Evolutionary conservation across 2,888 invertebrate genomes (phyloP), one percentile per base, ranked within the genome.

Genomic region (Masnerella sp.): DNA sequence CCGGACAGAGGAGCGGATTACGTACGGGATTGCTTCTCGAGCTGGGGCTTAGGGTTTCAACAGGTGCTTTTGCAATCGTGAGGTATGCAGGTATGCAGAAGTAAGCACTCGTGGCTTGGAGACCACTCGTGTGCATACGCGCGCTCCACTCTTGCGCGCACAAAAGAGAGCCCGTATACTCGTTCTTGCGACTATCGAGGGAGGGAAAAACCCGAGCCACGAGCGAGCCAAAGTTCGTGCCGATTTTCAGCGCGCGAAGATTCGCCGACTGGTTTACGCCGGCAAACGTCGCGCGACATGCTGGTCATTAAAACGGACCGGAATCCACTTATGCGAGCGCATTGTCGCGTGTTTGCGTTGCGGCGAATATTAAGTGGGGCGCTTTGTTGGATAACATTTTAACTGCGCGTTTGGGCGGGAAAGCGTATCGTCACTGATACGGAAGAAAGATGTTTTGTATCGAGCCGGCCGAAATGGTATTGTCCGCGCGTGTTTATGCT

Each of bases 21-120:
- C n/a, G 74, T 52, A 25, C 34, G 20, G 52, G 58, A 69, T 61
- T 38, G 64, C 64, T 58, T 68, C 64, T 64, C 64, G 52, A 74
- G 68, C 11, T 40, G 52, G 49, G 75, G 59, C 70, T 69, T 67
- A 58, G 77, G 77, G 81, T 82, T 83, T 85, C 86, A 85, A 86
- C 86, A 86, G 86, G 86, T 85, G 85, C 83, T 83, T 80, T 80
- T 77, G 81, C 77, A 78, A 74, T 78, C 69, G 77, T 78, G 75
- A 77, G 81, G 81, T 79, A 84, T 83, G 84, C 83, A 85, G 83
- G 85, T 84, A 84, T 81, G 80, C 77, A 80, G 79, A 81, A 83
- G 81, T 77, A 82, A 84, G 82, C 81, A 83, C 81, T 82, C 77
- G 68, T 81, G 76, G 77, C 68, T 77, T 82, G 77, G 80, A 84